Base-by-base conservation (phyloP, 2,888 invertebrate species). In the Campoplex capitator region DNA sequence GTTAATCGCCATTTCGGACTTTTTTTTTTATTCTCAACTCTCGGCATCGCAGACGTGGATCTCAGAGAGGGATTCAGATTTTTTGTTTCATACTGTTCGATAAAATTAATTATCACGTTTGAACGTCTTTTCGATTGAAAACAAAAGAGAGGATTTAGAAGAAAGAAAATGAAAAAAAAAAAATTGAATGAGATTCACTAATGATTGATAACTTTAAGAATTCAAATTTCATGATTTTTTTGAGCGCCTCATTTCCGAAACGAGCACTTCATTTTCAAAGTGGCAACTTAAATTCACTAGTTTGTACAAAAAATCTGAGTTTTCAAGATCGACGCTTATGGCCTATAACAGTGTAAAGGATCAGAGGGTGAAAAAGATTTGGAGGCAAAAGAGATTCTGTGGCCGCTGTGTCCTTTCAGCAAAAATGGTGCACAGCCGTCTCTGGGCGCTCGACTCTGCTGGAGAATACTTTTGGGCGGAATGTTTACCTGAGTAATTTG, bases 401-500 rank as follows among this genome's bases (percentile, higher is more conserved):
- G 67, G 35, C 48, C 45, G n/a, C 62, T 45, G 18, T 18, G 65
- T 48, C 54, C 78, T 78, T 70, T 78, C 56, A 28, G 65, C 67
- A 51, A 54, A 54, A 56, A 70, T 73, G 65, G 28, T 48, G n/a
- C n/a, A 45, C 58, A 65, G 32, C 7, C 62, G 32, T 38, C 6
- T 74, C 48, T 45, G 48, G 11, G n/a, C n/a, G 18, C 56, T 65
- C 65, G 62, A 62, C 75, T 32, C 13, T 75, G 54, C 13, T 28
- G 54, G 38, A 38, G 51, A 84, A 84, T 78, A 77, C 86, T 71
- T 91, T 88, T 87, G 92, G 92, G 92, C 92, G 92, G 92, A 91
- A 91, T 93, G 91, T 93, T 93, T 93, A 93, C 92, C 92, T 92
- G 93, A 91, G 90, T 92, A 93, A 93, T 93, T 93, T 93, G 93